These are phyloP conservation scores for Nerophis lumbriciformis DNA, from an alignment of 2,113 vertebrate species.

Conservation along the genomic window DNA sequence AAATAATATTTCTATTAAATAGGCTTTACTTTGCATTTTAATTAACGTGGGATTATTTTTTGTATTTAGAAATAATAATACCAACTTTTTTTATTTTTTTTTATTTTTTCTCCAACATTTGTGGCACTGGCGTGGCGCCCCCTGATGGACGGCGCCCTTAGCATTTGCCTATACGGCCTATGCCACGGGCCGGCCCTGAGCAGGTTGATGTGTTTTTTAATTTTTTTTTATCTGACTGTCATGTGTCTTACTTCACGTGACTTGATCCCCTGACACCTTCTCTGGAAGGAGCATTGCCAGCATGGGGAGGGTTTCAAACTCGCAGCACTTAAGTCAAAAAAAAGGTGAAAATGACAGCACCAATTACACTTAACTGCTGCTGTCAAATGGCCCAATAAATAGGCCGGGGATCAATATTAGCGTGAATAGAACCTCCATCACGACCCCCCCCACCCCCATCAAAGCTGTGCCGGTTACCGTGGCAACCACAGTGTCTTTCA, in stretches of 20 bases:
- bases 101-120: no score
- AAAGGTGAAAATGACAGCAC: slow-evolving; percentile 15
- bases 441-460: slow-evolving; percentile 55
- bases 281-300: slow-evolving; percentile 8
- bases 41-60: no score
- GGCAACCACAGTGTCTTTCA: slow-evolving; percentile 59
- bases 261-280: slow-evolving; percentile 38
- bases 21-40: no score
- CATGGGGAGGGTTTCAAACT: no score
- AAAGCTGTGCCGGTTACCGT: slow-evolving; percentile 49
- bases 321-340: slow-evolving; percentile 3
- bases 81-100: no score
- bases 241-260: slow-evolving; percentile 31
- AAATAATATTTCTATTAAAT: no score
- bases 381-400: slow-evolving; percentile 48
- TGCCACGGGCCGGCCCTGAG: no score
- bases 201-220: slow-evolving; percentile 6
- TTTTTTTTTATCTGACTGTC: slow-evolving; percentile 11
- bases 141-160: no score
- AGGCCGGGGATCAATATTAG: slow-evolving; percentile 58
- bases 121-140: no score
- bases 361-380: slow-evolving; percentile 3
- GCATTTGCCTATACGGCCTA: no score
- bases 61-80: no score
- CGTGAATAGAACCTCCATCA: slow-evolving; percentile 49